Evolutionary conservation across 1,140 invertebrate genomes (phyloP).

Genomic region (Drosophila nebulosa): DNA sequence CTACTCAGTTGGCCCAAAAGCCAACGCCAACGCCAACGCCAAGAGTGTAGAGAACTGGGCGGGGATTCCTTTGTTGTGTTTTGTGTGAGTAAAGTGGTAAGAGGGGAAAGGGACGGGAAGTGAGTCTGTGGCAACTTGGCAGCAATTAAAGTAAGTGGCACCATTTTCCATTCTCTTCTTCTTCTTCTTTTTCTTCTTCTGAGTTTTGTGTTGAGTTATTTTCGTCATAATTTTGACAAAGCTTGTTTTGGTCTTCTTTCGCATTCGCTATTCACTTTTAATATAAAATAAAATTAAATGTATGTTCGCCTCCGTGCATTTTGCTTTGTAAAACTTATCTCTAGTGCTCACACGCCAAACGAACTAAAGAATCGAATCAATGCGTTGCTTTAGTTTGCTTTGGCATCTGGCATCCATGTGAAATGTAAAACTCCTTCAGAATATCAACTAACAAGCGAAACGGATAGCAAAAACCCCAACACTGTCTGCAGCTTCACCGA

Average conservation of each 20-base stretch:
- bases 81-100: neutral
- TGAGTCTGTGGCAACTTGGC: conserved; percentile 17
- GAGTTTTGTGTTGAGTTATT: conserved; percentile 1
- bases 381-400: neutral
- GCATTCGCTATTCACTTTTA: neutral
- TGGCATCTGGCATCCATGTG: conserved; percentile 3
- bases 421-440: conserved; percentile 57
- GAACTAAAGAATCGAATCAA: neutral
- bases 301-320: neutral
- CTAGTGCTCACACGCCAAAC: neutral
- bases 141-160: conserved; percentile 56
- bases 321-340: neutral
- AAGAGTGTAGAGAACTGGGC: neutral
- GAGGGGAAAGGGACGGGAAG: neutral
- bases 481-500: neutral
- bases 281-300: neutral
- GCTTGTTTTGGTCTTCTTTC: neutral
- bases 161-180: conserved; percentile 39
- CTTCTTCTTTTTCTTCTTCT: neutral
- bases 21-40: neutral
- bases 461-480: neutral
- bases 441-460: conserved; percentile 46
- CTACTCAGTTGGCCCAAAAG: conserved; percentile 10
- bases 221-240: conserved; percentile 9
- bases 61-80: conserved; percentile 4